These are phyloP conservation scores for Melieria crassipennis DNA, from an alignment of 2,888 invertebrate genomes.

Conservation along the genomic window DNA sequence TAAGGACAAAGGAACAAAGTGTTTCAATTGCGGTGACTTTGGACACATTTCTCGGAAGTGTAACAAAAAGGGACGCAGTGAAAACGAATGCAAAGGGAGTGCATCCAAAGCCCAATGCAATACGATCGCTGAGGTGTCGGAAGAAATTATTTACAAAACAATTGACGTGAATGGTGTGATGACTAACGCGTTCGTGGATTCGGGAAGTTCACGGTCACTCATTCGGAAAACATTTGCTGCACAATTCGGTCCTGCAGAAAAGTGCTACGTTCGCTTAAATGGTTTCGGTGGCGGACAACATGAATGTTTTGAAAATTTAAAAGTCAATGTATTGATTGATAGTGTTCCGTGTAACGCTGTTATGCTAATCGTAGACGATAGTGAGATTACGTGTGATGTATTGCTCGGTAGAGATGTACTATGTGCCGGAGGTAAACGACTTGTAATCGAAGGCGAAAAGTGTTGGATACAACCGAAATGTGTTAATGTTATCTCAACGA, in stretches of 20 bases:
- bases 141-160: background rate
- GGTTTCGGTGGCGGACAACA: slow-evolving; percentile 19
- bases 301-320: slow-evolving; percentile 16
- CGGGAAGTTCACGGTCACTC: slow-evolving; percentile 4
- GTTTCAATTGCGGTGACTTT: no score
- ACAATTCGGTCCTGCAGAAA: slow-evolving; percentile 11
- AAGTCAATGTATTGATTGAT: background rate
- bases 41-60: no score
- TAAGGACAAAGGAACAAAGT: no score
- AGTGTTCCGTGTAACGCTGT: no score
- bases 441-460: slow-evolving; percentile 5
- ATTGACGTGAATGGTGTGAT: background rate
- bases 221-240: background rate
- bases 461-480: slow-evolving; percentile 10
- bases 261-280: slow-evolving; percentile 16
- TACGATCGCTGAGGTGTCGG: background rate
- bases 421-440: background rate
- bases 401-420: slow-evolving; percentile 2
- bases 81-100: background rate
- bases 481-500: background rate
- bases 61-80: background rate
- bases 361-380: background rate
- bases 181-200: background rate
- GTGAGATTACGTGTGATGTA: background rate
- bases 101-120: no score